phyloP scores from a whole-genome alignment of 2,888 invertebrate genomes.

The Brachyptera putata region DNA sequence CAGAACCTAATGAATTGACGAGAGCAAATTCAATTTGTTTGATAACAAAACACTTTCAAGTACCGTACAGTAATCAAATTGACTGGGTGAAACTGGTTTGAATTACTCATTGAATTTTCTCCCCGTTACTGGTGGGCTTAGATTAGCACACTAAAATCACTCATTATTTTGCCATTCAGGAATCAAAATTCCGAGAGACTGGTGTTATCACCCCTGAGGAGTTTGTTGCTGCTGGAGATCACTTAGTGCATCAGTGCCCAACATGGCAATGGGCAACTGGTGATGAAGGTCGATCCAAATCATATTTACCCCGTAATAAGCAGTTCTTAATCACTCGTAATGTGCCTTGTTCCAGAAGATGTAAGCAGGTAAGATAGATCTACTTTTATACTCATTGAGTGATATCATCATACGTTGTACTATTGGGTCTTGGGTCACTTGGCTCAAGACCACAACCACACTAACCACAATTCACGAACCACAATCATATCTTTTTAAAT shows the following conservation, averaged over 20 bases:
- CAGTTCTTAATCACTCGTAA: conserved; percentile 96
- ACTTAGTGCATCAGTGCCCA: conserved; percentile 97
- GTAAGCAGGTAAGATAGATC: conserved; percentile 73
- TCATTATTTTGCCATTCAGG: conserved; percentile 56
- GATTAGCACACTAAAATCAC: background rate
- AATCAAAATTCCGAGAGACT: conserved; percentile 95
- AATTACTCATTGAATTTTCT: too few relatives aligned
- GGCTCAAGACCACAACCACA: too few relatives aligned
- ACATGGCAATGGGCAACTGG: conserved; percentile 99
- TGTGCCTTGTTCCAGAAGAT: conserved; percentile 94
- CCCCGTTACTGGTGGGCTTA: too few relatives aligned
- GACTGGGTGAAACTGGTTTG: too few relatives aligned
- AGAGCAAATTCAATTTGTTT: too few relatives aligned
- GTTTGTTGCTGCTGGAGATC: conserved; percentile 98
- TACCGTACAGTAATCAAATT: too few relatives aligned
- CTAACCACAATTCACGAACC: too few relatives aligned
- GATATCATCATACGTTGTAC: too few relatives aligned
- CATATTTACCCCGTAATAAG: conserved; percentile 90
- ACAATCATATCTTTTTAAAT: background rate
- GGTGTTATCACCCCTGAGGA: conserved; percentile 99
- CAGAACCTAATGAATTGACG: too few relatives aligned
- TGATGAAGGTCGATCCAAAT: conserved; percentile 81
- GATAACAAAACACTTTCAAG: too few relatives aligned
- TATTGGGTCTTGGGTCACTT: too few relatives aligned
- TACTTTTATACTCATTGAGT: too few relatives aligned